Evolutionary conservation across 2,888 invertebrate genomes (phyloP), one percentile per base, ranked within the genome.

Genomic region (Azorinus chamasolen): DNA sequence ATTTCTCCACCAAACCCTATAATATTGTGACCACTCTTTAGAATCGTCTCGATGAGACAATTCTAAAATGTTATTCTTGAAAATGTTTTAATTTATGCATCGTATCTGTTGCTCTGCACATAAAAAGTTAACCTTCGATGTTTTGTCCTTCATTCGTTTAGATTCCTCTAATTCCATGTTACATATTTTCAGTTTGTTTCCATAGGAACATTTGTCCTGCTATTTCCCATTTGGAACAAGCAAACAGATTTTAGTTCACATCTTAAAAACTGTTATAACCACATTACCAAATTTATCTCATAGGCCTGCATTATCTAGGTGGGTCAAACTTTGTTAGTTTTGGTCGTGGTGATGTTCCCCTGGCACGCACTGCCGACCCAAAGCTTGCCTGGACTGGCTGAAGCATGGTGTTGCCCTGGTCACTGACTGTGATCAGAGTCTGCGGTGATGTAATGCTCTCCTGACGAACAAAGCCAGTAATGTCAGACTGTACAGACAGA

Each of bases 311-410:
- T 55, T 20, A 55, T 55, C 55, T 22, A 24, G 57, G 71, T 6
- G 57, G 53, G 51, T 85, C 85, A 10, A 81, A 66, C 4, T 32
- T 32, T 4, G 57, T 27, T 43, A 83, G 69, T 72, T 83, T 84
- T 70, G 83, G 81, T 45, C 82, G 54, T 10, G 90, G 89, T 8
- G 89, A 88, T 24, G 84, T 79, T 2, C 89, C 89, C 32, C 90
- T 65, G 0, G 86, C 82, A 22, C 88, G 59, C 0, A 59, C 75
- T 5, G 84, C 83, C 0, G 73, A 73, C 3, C 84, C 84, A 41
- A 70, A 75, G 37, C 77, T 75, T 10, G 73, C 59, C 48, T 69
- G 79, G n/a, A 79, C 79, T 16, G 80, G 74, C 54, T 86, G 80
- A 43, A 86, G 58, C n/a, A 84, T 27, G 0, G 86, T 86, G 48